Evolutionary conservation across 1,140 invertebrate species (phyloP), one percentile per base, ranked within the genome.

Genomic region (Contarinia nasturtii): DNA sequence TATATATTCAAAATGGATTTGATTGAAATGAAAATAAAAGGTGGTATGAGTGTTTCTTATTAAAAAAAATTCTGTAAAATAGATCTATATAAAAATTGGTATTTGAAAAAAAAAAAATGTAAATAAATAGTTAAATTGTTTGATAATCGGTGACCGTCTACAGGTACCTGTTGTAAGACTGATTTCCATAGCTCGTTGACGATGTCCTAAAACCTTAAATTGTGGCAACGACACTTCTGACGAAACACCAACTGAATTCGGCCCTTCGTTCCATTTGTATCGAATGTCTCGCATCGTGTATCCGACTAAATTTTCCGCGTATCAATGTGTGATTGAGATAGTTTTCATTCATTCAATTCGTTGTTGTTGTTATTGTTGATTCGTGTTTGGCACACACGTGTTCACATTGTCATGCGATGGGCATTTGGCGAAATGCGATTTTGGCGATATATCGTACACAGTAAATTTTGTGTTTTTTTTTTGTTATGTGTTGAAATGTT

Each of bases 271-370:
- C 88, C 88, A 92, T 69, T 86, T 88, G 77, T 92, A 91, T 57
- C 84, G 79, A 71, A 94, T 93, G 76, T 94, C 89, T 70, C 84
- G 76, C 87, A 91, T 93, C 64, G 88, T 91, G 77, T 92, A 92
- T 72, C 89, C 89, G 77, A 92, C 89, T 93, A 79, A 68, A 74
- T 65, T 63, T 48, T 42, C n/a, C 12, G 33, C 20, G 10, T 27
- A 45, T 34, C 33, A 20, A 34, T 45, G 12, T 21, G 33, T n/a
- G n/a, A n/a, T n/a, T n/a, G n/a, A n/a, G n/a, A 14, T 15, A 41
- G 10, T 12, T 4, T 51, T 54, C 17, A 5, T 17, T 5, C 12
- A 14, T n/a, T 38, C 36, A 14, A 14, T 14, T n/a, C 4, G 3
- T 38, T 38, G 3, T 38, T 38, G 36, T 38, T 38, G 3, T n/a